A percentile compares a stretch with the other conserved stretches of the same genome.
Conservation (phyloP, 2,797 vertebrate species). For the Lepilemur septentrionalis region DNA sequence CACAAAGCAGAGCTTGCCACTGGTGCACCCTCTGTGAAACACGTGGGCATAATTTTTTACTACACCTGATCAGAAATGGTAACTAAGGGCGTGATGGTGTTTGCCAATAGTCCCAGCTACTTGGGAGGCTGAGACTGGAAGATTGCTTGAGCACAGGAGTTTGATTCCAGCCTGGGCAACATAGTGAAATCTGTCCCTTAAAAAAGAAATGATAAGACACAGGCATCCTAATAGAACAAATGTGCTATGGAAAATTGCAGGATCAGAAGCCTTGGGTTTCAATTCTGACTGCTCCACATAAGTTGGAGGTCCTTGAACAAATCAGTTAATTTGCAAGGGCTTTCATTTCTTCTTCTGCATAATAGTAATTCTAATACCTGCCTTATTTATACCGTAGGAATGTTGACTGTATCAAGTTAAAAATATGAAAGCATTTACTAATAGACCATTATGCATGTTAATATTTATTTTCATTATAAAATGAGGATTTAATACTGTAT, state of each 20-base stretch:
- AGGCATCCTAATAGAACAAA: not conserved
- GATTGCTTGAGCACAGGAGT: not conserved
- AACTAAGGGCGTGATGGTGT: not conserved
- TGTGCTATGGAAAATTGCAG: not conserved
- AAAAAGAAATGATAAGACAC: not conserved
- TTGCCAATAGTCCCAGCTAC: not conserved
- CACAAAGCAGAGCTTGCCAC: not conserved
- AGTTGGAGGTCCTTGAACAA: not conserved
- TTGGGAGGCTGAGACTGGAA: not conserved
- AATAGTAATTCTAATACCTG: not conserved
- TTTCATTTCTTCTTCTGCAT: not conserved
- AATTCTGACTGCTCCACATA: not conserved
- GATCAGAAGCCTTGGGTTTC: not conserved
- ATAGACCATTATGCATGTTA: not conserved
- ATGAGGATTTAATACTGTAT: not conserved
- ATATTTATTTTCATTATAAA: not conserved
- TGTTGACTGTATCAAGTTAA: not conserved
- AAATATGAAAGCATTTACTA: not conserved
- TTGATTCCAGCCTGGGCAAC: not conserved
- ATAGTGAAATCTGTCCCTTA: not conserved
- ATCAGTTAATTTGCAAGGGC: not conserved
- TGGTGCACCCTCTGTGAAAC: not conserved
- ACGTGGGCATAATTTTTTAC: not conserved
- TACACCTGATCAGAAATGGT: not conserved
- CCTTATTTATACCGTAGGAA: not conserved